phyloP scores from a whole-genome alignment of 2,797 vertebrate genomes.

The Tapera naevia region DNA sequence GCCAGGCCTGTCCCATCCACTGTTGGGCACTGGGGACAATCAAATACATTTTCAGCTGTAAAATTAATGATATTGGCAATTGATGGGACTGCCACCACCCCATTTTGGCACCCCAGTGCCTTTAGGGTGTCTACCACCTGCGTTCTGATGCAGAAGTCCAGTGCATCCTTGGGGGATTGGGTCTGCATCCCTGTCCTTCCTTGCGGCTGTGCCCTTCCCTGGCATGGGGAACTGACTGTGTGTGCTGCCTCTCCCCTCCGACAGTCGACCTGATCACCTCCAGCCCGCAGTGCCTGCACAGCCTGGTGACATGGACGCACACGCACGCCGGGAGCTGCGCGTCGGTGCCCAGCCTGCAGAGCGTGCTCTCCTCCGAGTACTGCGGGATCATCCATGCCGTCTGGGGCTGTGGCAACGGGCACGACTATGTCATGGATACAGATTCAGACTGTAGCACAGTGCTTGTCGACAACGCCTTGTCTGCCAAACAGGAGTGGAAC shows the following conservation, averaged over 20 bases:
- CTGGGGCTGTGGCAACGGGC: conserved; percentile 89
- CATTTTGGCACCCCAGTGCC: rapidly evolving
- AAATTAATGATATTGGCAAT: not conserved
- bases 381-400: conserved; percentile 84
- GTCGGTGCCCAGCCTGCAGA: conserved; percentile 84
- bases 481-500: conserved; percentile 47
- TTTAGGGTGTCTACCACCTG: not conserved
- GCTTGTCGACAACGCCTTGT: conserved; percentile 57
- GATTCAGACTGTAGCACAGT: conserved; percentile 53
- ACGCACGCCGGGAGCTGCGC: conserved; percentile 82
- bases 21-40: rapidly evolving
- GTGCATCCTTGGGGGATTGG: rapidly evolving
- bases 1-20: not conserved
- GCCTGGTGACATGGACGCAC: conserved; percentile 90
- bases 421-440: conserved; percentile 87
- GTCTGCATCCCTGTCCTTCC: not conserved
- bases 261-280: conserved; percentile 81
- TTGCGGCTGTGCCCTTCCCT: rapidly evolving
- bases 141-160: not conserved
- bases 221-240: not conserved
- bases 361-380: conserved; percentile 86
- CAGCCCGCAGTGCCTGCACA: conserved; percentile 84
- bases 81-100: rapidly evolving
- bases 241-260: not conserved
- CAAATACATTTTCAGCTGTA: not conserved